Evolutionary conservation across 2,113 vertebrate genomes (phyloP), one percentile per base, ranked within the genome.

Genomic region (Campylomormyrus numenius): DNA sequence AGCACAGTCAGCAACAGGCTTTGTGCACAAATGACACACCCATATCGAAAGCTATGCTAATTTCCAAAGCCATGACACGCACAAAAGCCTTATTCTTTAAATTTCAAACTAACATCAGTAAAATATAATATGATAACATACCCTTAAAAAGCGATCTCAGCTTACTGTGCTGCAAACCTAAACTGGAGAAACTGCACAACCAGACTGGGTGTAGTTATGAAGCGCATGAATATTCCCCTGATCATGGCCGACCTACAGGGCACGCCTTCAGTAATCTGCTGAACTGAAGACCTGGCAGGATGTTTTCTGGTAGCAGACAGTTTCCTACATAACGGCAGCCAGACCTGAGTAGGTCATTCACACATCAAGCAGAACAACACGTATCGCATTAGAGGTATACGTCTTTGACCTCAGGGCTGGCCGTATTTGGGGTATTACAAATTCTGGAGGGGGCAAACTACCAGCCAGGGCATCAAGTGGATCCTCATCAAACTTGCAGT

Each of bases 401-500:
- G 95, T 96, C 96, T 90, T 3, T 91, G 89, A 96, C 94, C 89
- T 95, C 92, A 80, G 95, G 95, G 24, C 96, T 95, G 0, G 50
- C 50, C 4, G 3, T 19, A 93, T 95, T 92, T 92, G 95, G 13
- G 90, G 92, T 19, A 39, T 17, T 0, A 91, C n/a, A 8, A 93
- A 56, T 52, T 93, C 90, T 84, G 90, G n/a, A 2, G 95, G 88
- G 1, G 95, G 52, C 0, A 21, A 56, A 56, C 52, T 56, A 53
- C 52, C 52, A 53, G 17, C 4, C 52, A 53, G 52, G 52, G 13
- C 50, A 52, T 52, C 50, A 52, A 56, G 53, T 21, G 4, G 5
- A 58, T 8, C 19, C 56, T n/a, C 56, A 21, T 66, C 7, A 66
- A 27, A 66, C 58, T 66, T 27, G 58, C 58, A 66, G 58, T 1